Evolutionary conservation across 2,797 vertebrate genomes (phyloP).

Genomic region (Mico argentatus): DNA sequence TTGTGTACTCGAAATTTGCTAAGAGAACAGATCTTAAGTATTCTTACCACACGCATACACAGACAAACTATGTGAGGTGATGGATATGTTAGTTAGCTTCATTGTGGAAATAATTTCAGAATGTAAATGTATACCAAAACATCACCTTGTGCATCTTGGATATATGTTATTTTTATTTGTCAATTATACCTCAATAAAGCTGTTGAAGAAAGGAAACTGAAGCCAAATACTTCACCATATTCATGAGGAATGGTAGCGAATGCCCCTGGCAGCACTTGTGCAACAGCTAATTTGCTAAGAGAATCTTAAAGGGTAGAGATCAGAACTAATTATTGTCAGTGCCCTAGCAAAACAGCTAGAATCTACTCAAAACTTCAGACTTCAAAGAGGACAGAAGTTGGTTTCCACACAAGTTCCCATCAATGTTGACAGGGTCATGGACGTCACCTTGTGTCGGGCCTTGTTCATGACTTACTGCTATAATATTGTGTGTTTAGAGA

Average conservation of each 20-base stretch:
- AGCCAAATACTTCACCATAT: neutral
- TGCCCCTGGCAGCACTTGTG: neutral
- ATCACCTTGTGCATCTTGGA: neutral
- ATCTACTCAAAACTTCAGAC: constrained; percentile 6
- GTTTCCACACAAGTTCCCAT: constrained; percentile 47
- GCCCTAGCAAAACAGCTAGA: neutral
- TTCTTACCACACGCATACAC: neutral
- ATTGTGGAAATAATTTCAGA: neutral
- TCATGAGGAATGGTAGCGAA: neutral
- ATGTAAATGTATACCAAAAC: neutral
- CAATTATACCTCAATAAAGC: neutral
- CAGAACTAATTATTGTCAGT: constrained; percentile 49
- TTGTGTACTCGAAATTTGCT: neutral
- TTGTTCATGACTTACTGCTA: constrained; percentile 35
- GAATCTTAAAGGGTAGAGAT: constrained; percentile 41
- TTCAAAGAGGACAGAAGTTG: constrained; percentile 50
- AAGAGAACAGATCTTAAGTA: neutral
- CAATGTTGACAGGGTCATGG: constrained; percentile 36
- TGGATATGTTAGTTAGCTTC: neutral
- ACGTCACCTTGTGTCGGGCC: neutral
- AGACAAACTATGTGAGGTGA: neutral
- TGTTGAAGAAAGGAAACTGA: neutral
- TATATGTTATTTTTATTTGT: neutral
- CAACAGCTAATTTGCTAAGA: constrained; percentile 33
- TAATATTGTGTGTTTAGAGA: constrained; percentile 21